A percentile compares a stretch with the other conserved stretches of the same genome.
phyloP scores from a whole-genome alignment of 2,113 vertebrate genomes.

The Ochotona curzoniae region DNA sequence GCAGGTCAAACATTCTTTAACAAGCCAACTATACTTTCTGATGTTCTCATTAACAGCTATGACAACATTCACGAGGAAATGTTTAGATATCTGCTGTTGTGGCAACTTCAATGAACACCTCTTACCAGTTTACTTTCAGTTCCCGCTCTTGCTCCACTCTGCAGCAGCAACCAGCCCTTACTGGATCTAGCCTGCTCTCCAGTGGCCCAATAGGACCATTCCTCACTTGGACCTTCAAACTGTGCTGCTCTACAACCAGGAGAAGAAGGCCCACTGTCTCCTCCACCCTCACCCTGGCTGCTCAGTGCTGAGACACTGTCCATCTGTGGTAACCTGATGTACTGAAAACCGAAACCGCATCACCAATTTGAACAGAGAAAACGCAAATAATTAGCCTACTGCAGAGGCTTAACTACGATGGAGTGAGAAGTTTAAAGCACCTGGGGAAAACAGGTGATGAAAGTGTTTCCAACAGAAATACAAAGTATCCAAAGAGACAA shows the following conservation, averaged over 20 bases:
- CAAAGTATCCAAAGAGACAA: not conserved
- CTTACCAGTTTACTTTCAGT: not conserved
- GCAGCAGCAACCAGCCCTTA: not conserved
- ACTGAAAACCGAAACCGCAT: conserved; percentile 41
- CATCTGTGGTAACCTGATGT: not conserved
- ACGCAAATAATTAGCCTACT: conserved; percentile 28
- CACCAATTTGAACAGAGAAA: conserved; percentile 26
- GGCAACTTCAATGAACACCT: not conserved
- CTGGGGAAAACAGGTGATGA: not conserved
- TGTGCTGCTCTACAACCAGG: not conserved
- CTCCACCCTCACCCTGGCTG: no score
- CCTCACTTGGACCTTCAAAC: not conserved
- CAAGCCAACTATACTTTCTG: not conserved
- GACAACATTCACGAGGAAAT: not conserved
- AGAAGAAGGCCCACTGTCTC: not conserved
- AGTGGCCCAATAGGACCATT: not conserved
- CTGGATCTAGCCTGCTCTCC: not conserved
- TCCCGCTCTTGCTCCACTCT: not conserved
- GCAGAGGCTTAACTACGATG: not conserved
- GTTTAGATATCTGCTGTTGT: conserved; percentile 2
- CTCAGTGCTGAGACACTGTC: not conserved
- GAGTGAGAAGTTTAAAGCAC: not conserved
- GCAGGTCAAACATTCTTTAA: not conserved
- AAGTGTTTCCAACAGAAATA: not conserved
- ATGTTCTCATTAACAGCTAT: not conserved